Evolutionary conservation across 2,797 vertebrate genomes (phyloP).

Genomic region (Octomys mimax): DNA sequence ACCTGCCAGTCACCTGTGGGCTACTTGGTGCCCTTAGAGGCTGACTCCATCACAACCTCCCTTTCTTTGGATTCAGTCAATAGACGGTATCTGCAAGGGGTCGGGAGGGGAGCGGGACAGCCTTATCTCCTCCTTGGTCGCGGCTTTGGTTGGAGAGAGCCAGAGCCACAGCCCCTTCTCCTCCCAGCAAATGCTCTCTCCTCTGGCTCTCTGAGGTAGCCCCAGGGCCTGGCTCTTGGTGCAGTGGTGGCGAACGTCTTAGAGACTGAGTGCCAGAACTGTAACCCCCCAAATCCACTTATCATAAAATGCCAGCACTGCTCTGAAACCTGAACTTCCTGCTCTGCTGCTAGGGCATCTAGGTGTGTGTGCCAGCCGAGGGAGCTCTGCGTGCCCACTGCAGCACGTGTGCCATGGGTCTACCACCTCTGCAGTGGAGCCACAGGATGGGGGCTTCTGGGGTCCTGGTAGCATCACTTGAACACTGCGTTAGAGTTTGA

Average conservation of each 20-base stretch:
- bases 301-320: neutral
- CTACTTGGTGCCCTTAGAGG: neutral
- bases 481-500: conserved; percentile 1
- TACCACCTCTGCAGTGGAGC: neutral
- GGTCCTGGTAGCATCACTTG: neutral
- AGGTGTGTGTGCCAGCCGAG: neutral
- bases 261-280: neutral
- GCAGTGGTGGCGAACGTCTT: neutral
- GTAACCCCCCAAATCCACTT: neutral
- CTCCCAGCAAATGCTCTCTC: neutral
- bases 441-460: neutral
- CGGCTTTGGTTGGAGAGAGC: neutral
- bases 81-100: neutral
- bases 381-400: neutral
- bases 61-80: neutral
- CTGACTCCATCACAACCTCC: neutral
- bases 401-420: neutral
- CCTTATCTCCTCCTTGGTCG: neutral
- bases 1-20: neutral
- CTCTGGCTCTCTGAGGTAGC: neutral
- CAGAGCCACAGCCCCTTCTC: too few species aligned
- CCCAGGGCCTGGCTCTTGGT: neutral
- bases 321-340: neutral
- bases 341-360: neutral
- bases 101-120: neutral